These are phyloP conservation scores for Chrysomallon squamiferum DNA, from an alignment of 1,140 invertebrate genomes.

Conservation along the genomic window DNA sequence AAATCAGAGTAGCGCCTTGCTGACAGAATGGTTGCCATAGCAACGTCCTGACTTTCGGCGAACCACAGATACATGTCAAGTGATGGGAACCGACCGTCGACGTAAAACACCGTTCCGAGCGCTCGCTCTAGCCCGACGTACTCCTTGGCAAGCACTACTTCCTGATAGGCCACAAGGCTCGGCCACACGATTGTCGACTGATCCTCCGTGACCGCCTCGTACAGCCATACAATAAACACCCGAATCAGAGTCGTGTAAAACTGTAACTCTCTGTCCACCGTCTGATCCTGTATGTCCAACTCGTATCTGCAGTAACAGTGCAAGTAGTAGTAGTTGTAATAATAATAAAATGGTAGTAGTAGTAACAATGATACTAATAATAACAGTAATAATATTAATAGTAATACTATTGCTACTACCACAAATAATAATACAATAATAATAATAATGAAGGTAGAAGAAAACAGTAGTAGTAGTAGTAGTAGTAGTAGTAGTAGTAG, in stretches of 20 bases:
- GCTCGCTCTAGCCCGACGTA: constrained; percentile 38
- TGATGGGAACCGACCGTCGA: constrained; percentile 23
- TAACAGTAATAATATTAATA: no score
- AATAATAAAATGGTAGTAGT: not conserved
- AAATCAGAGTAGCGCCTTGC: constrained; percentile 31
- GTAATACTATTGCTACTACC: no score
- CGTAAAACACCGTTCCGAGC: constrained; percentile 32
- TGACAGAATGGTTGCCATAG: constrained; percentile 29
- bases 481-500: no score
- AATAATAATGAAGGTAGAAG: no score
- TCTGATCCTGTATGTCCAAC: constrained; percentile 36
- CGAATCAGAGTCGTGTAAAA: constrained; percentile 36
- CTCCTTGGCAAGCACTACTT: constrained; percentile 30
- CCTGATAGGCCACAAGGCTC: constrained; percentile 39
- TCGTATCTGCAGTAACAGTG: constrained; percentile 23
- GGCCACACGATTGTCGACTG: constrained; percentile 40
- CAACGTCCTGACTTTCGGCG: constrained; percentile 34
- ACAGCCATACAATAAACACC: constrained; percentile 42
- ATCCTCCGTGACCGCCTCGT: constrained; percentile 32
- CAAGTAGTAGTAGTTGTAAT: not conserved
- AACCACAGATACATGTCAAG: constrained; percentile 33
- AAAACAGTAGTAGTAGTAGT: no score
- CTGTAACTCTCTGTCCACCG: constrained; percentile 33
- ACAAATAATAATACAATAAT: no score
- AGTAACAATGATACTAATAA: no score